Base-by-base conservation (phyloP, 64 coral and sea anemone species). In the Porites lutea region DNA sequence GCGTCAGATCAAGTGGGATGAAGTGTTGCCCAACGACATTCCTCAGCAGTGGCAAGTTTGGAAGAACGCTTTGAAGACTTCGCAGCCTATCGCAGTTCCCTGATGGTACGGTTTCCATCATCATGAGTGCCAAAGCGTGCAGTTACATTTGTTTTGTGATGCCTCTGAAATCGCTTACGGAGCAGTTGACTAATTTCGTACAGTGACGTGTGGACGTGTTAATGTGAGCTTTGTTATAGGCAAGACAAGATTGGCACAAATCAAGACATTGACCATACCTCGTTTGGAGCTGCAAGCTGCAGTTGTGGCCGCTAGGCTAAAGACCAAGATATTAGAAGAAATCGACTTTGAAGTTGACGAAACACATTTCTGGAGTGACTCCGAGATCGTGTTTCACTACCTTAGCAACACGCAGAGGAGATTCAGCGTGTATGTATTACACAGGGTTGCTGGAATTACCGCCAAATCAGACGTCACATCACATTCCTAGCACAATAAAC, bases 121-220 rank as follows among this genome's bases (percentile, higher is more conserved):
- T 55, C 5, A 55, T 7, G 53, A 55, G 11, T 55, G 5, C 11
- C 5, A 55, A 11, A 55, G 11, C 11, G 53, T 55, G 53, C 53
- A 71, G 23, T 22, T 71, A 22, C 68, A 2, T 21, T 4, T 71
- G 23, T 71, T 71, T 22, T 71, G 68, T 22, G 4, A 71, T 21
- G 23, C 23, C 0, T 71, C 68, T 3, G 68, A 71, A 78, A 13
- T 46, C 3, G 87, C 71, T 37, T 89, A 89, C 47, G 58, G 87
- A 18, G 87, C 87, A 60, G 71, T 89, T 75, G 74, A 72, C 5
- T 86, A 89, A 22, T 73, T 77, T 5, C 50, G 87, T 12, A 50
- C 59, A 43, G 80, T 55, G 5, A 55, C 11, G 53, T 11, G 11
- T 55, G 11, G 53, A 11, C 53, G 53, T 18, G 57, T 82, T 3